These are phyloP conservation scores for Drosophila varians DNA, from an alignment of 1,140 invertebrate genomes.

Conservation along the genomic window DNA sequence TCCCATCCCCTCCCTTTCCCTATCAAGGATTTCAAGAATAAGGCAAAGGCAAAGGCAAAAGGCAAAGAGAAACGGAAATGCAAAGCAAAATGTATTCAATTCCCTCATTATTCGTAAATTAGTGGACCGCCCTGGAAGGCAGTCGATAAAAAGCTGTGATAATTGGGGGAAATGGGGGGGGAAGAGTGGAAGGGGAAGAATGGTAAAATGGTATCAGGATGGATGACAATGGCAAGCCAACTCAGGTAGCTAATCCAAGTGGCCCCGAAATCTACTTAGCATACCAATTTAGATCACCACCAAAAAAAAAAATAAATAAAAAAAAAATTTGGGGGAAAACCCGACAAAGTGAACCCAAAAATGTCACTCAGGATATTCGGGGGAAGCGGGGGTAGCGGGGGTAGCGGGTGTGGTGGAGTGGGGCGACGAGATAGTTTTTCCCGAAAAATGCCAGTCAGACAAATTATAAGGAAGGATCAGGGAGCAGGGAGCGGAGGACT, in stretches of 20 bases:
- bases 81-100: slow-evolving; percentile 6
- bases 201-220: slow-evolving; percentile 31
- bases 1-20: no score
- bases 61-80: slow-evolving; percentile 48
- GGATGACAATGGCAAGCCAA: slow-evolving; percentile 46
- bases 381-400: no score
- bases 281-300: slow-evolving; percentile 69
- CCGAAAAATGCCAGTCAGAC: not conserved
- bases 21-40: slow-evolving; percentile 35
- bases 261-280: slow-evolving; percentile 57
- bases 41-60: no score
- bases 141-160: slow-evolving; percentile 75
- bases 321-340: no score
- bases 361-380: slow-evolving; percentile 49
- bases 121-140: slow-evolving; percentile 45
- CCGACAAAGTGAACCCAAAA: slow-evolving; percentile 34
- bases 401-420: no score
- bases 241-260: slow-evolving; percentile 67
- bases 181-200: not conserved
- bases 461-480: slow-evolving; percentile 22
- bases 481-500: no score
- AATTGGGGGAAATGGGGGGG: slow-evolving; percentile 42
- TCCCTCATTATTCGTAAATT: slow-evolving; percentile 59
- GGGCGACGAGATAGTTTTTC: no score
- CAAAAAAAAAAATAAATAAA: not conserved